Percentiles rank a stretch among this genome's conserved stretches.
Conservation (phyloP, 2,888 invertebrate genomes). For the Mermis nigrescens region DNA sequence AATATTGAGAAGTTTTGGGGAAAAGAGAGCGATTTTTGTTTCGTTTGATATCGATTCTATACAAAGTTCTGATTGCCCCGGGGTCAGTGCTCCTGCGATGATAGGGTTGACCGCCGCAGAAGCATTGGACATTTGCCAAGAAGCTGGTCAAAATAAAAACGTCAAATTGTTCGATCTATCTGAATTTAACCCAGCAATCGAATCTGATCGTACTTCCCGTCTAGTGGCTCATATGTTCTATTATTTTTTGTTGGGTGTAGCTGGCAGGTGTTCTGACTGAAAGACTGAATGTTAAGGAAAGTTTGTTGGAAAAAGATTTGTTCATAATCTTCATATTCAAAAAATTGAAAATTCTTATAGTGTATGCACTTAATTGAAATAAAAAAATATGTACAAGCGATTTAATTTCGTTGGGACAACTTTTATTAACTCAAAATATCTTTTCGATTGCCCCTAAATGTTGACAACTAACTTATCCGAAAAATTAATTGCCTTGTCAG, state of each 20-base stretch:
- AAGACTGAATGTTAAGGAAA: no score
- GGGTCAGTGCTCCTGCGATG: not conserved
- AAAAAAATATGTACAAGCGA: no score
- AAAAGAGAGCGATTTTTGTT: not conserved
- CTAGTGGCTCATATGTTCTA: not conserved
- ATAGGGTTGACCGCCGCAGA: not conserved
- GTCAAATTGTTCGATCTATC: not conserved
- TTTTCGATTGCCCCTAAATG: no score
- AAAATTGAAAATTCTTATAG: no score
- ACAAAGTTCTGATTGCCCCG: not conserved
- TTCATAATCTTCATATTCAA: no score
- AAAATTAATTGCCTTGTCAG: no score
- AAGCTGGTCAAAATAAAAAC: not conserved
- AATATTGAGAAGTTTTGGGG: conserved; percentile 4
- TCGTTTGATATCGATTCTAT: not conserved
- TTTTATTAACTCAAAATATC: no score
- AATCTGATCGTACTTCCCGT: not conserved
- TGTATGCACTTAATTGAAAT: no score
- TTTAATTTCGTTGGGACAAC: no score
- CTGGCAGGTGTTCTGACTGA: not conserved
- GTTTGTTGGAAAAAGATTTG: no score
- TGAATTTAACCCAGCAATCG: not conserved
- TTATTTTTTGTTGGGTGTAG: not conserved
- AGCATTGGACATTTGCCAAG: not conserved
- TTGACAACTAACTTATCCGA: no score